Evolutionary conservation across 1,140 invertebrate species (phyloP).

Genomic region (Radopholus similis): DNA sequence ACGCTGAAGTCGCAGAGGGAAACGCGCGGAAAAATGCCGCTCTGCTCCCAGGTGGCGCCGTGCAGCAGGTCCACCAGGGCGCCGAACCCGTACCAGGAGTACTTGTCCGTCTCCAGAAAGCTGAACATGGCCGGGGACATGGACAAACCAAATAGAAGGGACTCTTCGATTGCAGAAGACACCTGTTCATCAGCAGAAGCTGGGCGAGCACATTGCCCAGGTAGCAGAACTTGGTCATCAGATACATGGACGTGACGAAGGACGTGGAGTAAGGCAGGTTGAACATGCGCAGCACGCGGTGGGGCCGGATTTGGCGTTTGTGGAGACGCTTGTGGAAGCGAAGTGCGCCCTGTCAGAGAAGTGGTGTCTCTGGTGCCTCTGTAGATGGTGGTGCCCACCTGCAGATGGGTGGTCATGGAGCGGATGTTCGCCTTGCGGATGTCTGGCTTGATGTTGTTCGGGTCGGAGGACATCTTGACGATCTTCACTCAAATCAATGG

Average conservation of each 20-base stretch:
- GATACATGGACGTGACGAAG: slow-evolving; percentile 51
- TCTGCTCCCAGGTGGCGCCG: slow-evolving; percentile 51
- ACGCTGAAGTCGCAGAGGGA: slow-evolving; percentile 64
- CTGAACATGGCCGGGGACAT: slow-evolving; percentile 26
- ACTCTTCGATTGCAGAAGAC: background rate
- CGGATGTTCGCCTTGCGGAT: slow-evolving; percentile 41
- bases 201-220: slow-evolving; percentile 31
- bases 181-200: slow-evolving; percentile 40
- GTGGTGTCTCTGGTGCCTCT: background rate
- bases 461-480: slow-evolving; percentile 43
- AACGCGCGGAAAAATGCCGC: slow-evolving; percentile 63
- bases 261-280: slow-evolving; percentile 48
- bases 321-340: slow-evolving; percentile 47
- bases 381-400: no score
- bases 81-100: slow-evolving; percentile 46
- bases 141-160: background rate
- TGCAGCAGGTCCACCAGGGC: slow-evolving; percentile 46
- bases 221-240: slow-evolving; percentile 45
- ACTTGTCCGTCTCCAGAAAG: slow-evolving; percentile 37
- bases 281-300: slow-evolving; percentile 37
- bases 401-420: slow-evolving; percentile 40
- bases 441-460: slow-evolving; percentile 51
- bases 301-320: slow-evolving; percentile 40
- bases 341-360: slow-evolving; percentile 32
- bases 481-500: slow-evolving; percentile 17